phyloP scores from a whole-genome alignment of 1,140 invertebrate species.

The Drosophila varians region DNA sequence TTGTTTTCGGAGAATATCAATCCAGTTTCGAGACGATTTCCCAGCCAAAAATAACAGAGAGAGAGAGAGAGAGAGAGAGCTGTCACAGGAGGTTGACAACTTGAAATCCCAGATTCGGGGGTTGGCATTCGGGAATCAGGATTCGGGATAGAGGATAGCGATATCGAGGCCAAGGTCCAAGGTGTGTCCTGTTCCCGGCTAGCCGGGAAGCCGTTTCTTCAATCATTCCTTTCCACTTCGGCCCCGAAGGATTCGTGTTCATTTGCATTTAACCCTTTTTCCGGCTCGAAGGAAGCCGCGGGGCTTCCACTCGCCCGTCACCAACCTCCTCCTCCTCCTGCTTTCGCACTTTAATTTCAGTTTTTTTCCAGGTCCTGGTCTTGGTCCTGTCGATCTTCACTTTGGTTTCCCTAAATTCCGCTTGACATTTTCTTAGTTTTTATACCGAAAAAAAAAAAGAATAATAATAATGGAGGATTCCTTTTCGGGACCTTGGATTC shows the following conservation, averaged over 20 bases:
- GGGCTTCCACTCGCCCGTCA: conserved; percentile 51
- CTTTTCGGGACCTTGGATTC: conserved; percentile 6
- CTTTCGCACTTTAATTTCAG: conserved; percentile 2
- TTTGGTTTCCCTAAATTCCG: conserved; percentile 9
- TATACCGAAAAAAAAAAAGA: conserved; percentile 34
- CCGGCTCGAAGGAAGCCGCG: conserved; percentile 34
- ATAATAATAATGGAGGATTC: conserved; percentile 9
- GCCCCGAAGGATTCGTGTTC: conserved; percentile 24
- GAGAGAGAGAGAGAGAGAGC: conserved; percentile 22
- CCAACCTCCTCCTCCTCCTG: no score
- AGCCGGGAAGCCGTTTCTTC: conserved; percentile 19
- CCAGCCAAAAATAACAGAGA: not conserved
- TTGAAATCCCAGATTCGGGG: not conserved
- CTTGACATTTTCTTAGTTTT: conserved; percentile 53
- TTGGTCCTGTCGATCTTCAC: not conserved
- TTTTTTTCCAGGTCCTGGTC: conserved; percentile 4
- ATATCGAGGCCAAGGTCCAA: conserved; percentile 20
- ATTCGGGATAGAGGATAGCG: conserved; percentile 4
- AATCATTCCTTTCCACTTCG: not conserved
- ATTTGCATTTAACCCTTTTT: conserved; percentile 72
- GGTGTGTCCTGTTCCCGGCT: conserved; percentile 57
- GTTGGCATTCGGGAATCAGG: not conserved
- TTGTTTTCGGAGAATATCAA: conserved; percentile 5
- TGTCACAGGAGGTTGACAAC: conserved; percentile 59
- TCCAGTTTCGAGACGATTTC: conserved; percentile 20